Conservation (phyloP, 2,113 vertebrate genomes). For the Malurus elegans region DNA sequence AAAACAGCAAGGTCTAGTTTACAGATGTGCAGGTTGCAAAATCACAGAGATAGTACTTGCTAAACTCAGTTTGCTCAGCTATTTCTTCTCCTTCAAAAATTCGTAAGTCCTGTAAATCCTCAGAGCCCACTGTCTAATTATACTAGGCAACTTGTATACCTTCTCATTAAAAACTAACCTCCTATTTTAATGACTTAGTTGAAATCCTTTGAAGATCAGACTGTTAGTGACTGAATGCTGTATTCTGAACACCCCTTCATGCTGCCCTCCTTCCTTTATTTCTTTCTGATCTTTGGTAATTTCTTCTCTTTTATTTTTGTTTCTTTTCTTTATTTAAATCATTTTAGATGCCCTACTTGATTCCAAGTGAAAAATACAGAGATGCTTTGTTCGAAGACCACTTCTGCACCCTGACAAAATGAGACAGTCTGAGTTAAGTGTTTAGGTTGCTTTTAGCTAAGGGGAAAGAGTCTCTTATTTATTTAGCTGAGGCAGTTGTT, state of each 20-base stretch:
- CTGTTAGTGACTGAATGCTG: conserved; percentile 38
- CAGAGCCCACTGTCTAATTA: conserved; percentile 72
- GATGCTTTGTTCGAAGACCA: neutral
- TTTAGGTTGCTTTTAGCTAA: conserved; percentile 17
- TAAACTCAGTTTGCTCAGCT: conserved; percentile 58
- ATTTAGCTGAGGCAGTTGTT: conserved; percentile 10
- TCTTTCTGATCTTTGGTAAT: conserved; percentile 14
- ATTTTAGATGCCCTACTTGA: neutral
- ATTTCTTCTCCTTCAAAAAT: conserved; percentile 64
- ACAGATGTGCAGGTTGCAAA: conserved; percentile 51
- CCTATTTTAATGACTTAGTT: conserved; percentile 75
- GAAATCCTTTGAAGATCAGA: conserved; percentile 73
- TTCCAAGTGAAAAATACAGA: neutral
- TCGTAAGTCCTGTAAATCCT: conserved; percentile 70
- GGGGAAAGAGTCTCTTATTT: neutral
- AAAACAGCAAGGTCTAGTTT: conserved; percentile 65
- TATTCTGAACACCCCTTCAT: conserved; percentile 36
- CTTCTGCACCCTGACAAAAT: neutral
- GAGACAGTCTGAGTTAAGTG: neutral
- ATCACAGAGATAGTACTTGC: conserved; percentile 22
- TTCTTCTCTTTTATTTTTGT: neutral
- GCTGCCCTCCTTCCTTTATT: conserved; percentile 4
- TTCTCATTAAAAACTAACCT: conserved; percentile 76
- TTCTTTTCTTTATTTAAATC: neutral
- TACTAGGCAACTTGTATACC: conserved; percentile 66